phyloP scores from a whole-genome alignment of 1,140 invertebrate genomes.

The Euwallacea fornicatus region DNA sequence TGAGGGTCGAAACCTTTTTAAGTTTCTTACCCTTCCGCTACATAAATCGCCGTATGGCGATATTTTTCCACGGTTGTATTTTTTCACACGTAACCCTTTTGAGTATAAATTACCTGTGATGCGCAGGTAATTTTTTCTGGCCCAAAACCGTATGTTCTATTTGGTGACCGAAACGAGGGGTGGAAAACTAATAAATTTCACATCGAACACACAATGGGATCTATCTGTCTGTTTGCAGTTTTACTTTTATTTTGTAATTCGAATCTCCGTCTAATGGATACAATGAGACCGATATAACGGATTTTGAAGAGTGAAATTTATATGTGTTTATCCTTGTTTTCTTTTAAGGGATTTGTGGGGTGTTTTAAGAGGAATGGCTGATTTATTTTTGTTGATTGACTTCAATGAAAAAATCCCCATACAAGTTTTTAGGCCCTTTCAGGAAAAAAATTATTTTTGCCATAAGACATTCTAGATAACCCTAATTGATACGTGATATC shows the following conservation, averaged over 20 bases:
- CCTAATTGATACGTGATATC: no score
- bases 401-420: no score
- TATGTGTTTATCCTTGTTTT: no score
- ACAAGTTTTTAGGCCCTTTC: no score
- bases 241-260: conserved; percentile 24
- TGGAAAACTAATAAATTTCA: conserved; percentile 31
- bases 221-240: conserved; percentile 32
- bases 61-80: conserved; percentile 3
- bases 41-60: conserved; percentile 20
- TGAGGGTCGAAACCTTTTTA: conserved; percentile 1
- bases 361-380: no score
- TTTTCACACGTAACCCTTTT: conserved; percentile 20
- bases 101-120: conserved; percentile 7
- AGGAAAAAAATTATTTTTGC: no score
- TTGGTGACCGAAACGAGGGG: conserved; percentile 17
- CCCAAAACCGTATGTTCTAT: conserved; percentile 14
- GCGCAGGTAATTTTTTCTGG: conserved; percentile 21
- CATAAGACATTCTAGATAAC: no score
- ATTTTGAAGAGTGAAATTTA: neutral
- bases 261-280: conserved; percentile 28
- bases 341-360: no score
- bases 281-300: conserved; percentile 28
- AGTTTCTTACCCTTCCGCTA: conserved; percentile 13
- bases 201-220: conserved; percentile 25
- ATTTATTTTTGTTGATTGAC: no score